phyloP scores from a whole-genome alignment of 2,113 vertebrate species.

The Campylomormyrus numenius region DNA sequence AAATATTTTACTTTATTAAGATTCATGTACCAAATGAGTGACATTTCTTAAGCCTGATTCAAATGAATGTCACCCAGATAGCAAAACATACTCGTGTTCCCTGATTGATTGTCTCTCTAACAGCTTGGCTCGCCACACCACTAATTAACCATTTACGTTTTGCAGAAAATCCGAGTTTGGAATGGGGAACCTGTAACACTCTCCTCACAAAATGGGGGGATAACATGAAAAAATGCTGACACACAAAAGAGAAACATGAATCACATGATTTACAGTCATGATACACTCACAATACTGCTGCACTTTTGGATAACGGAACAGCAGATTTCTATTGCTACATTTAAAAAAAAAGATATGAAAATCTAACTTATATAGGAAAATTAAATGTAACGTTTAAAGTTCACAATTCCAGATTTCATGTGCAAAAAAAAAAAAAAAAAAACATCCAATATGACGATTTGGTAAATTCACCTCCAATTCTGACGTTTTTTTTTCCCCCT shows the following conservation, averaged over 20 bases:
- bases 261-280: slow-evolving; percentile 34
- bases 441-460: slow-evolving; percentile 52
- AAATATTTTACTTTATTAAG: slow-evolving; percentile 50
- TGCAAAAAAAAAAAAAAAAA: slow-evolving; percentile 43
- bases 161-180: slow-evolving; percentile 49
- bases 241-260: slow-evolving; percentile 43
- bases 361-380: slow-evolving; percentile 17
- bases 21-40: slow-evolving; percentile 52
- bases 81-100: slow-evolving; percentile 47
- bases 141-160: slow-evolving; percentile 46
- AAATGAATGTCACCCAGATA: slow-evolving; percentile 38
- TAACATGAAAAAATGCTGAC: slow-evolving; percentile 36
- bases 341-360: slow-evolving; percentile 41
- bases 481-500: background rate
- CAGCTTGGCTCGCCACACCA: slow-evolving; percentile 34
- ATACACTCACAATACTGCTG: slow-evolving; percentile 42
- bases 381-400: slow-evolving; percentile 32
- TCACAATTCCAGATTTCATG: slow-evolving; percentile 49
- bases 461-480: slow-evolving; percentile 32
- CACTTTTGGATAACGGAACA: slow-evolving; percentile 22
- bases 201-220: slow-evolving; percentile 31
- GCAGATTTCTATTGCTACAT: slow-evolving; percentile 34
- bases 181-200: slow-evolving; percentile 55
- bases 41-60: slow-evolving; percentile 46
- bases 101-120: slow-evolving; percentile 55